phyloP scores from a whole-genome alignment of 1,140 invertebrate species.

The Araneus ventricosus region DNA sequence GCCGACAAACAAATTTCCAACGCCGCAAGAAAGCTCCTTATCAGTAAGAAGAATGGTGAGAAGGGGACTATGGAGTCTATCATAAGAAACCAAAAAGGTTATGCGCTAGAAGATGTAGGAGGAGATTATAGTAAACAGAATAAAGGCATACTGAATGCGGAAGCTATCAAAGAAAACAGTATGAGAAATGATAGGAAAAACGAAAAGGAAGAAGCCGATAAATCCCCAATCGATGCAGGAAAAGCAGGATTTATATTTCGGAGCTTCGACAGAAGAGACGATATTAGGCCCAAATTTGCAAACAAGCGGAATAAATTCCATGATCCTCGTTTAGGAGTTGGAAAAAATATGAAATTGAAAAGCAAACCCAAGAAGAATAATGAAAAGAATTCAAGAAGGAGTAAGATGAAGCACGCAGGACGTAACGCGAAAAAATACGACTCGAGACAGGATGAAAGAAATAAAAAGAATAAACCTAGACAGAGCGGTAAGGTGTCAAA shows the following conservation, averaged over 20 bases:
- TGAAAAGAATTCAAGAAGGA: neutral
- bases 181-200: neutral
- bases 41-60: neutral
- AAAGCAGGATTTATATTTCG: neutral
- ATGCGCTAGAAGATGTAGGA: neutral
- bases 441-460: neutral
- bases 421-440: neutral
- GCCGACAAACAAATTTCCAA: constrained; percentile 8
- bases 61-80: neutral
- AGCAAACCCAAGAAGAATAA: neutral
- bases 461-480: too few relatives aligned
- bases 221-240: neutral
- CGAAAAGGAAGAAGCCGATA: neutral
- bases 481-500: too few relatives aligned
- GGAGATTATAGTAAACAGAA: neutral
- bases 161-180: neutral
- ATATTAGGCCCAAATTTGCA: neutral
- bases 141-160: neutral
- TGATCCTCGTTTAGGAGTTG: neutral
- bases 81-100: neutral
- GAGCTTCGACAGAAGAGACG: neutral
- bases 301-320: neutral
- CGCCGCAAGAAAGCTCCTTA: neutral
- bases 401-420: neutral
- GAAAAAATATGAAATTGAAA: neutral